Evolutionary conservation across 1,140 invertebrate genomes (phyloP), one percentile per base, ranked within the genome.

Genomic region (Eupristina koningsbergeri): DNA sequence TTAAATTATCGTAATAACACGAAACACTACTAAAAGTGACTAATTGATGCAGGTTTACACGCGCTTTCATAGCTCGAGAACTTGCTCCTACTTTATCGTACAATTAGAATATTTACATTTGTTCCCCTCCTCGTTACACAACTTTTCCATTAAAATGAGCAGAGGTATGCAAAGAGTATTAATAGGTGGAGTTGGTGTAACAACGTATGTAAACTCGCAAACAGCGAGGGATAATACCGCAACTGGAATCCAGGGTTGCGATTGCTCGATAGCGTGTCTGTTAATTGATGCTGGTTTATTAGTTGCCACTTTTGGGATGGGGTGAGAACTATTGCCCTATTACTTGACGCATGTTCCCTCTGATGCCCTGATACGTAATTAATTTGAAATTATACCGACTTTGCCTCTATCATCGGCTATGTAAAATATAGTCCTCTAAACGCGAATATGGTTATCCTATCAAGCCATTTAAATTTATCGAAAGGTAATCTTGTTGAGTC

Each of bases 211-310:
- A 80, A 71, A 61, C 41, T 80, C 8, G 45, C 45, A 29, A 61
- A 34, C 36, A n/a, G 47, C 26, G 45, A 75, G 64, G n/a, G n/a
- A 79, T 50, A 64, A 64, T 31, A 45, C 77, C n/a, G 39, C 76
- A 67, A 22, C 36, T 7, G 39, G 61, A 47, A 67, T 34, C 39
- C 26, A 41, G 9, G 45, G 17, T 53, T 81, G 80, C 71, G 71
- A 50, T 63, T 71, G 34, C 58, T 61, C 45, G 77, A 19, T 90
- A 89, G 89, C 89, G 89, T 90, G 89, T 87, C 88, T 86, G 85
- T 87, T 90, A 90, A 90, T 90, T 90, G 88, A 89, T 89, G 89
- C 89, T 88, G 88, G 87, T 90, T 90, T 90, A 90, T 90, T 89
- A 89, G 88, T 86, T 89, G 89, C 88, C 89, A 88, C 89, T 90